Percentiles rank a stretch among this genome's conserved stretches.
These are phyloP conservation scores for Bibio marci DNA, from an alignment of 2,888 invertebrate genomes.

Conservation along the genomic window DNA sequence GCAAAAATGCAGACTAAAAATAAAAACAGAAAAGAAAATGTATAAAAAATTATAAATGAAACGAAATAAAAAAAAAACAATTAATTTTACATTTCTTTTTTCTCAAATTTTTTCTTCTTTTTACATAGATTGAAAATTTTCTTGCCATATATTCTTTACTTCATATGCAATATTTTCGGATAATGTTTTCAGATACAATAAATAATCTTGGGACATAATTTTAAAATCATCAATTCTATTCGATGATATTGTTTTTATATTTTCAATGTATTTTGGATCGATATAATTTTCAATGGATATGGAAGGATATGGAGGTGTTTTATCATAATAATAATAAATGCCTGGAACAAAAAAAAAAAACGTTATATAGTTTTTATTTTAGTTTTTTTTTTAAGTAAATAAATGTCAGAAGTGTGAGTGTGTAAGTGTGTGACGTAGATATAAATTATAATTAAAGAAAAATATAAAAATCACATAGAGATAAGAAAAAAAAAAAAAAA, in stretches of 20 bases:
- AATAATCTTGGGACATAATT: conserved; percentile 24
- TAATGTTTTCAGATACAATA: conserved; percentile 32
- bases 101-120: too few relatives aligned
- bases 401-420: too few relatives aligned
- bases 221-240: conserved; percentile 35
- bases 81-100: too few relatives aligned
- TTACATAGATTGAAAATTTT: too few relatives aligned
- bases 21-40: too few relatives aligned
- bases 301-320: conserved; percentile 8
- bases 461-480: background rate
- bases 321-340: conserved; percentile 22
- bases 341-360: conserved; percentile 3
- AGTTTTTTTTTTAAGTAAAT: too few relatives aligned
- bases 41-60: too few relatives aligned
- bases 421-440: too few relatives aligned
- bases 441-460: background rate
- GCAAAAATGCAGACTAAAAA: too few relatives aligned
- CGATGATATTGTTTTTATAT: conserved; percentile 32
- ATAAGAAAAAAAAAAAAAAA: background rate
- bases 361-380: too few relatives aligned
- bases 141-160: conserved; percentile 28
- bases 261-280: conserved; percentile 18
- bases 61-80: too few relatives aligned
- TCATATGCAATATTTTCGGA: conserved; percentile 36
- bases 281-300: conserved; percentile 2